Evolutionary conservation across 2,797 vertebrate species (phyloP).

Genomic region (Lepidocolaptes lacrymiger): DNA sequence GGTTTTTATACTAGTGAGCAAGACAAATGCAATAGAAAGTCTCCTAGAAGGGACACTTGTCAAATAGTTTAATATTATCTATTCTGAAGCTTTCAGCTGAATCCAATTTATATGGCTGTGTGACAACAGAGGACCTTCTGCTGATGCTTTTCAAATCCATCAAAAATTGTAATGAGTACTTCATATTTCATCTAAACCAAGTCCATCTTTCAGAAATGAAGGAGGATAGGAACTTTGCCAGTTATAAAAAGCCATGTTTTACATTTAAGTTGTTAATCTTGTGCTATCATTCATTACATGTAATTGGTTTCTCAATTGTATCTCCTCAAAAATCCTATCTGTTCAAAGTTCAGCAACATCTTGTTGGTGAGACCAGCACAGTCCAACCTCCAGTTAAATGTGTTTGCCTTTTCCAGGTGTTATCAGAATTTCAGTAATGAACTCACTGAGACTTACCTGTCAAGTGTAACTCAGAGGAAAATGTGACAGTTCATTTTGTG

Average conservation of each 20-base stretch:
- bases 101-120: slow-evolving; percentile 21
- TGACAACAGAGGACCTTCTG: slow-evolving; percentile 35
- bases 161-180: slow-evolving; percentile 37
- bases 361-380: neutral
- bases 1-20: slow-evolving; percentile 60
- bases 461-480: slow-evolving; percentile 7
- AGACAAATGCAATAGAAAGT: slow-evolving; percentile 50
- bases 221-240: neutral
- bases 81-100: slow-evolving; percentile 34
- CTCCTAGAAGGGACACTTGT: slow-evolving; percentile 43
- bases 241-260: neutral
- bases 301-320: slow-evolving; percentile 67
- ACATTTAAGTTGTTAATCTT: slow-evolving; percentile 31
- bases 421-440: slow-evolving; percentile 40
- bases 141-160: slow-evolving; percentile 43
- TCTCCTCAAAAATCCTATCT: slow-evolving; percentile 40
- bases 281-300: slow-evolving; percentile 4
- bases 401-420: neutral
- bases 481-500: neutral
- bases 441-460: neutral
- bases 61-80: slow-evolving; percentile 48
- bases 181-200: neutral
- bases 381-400: slow-evolving; percentile 22
- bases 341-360: slow-evolving; percentile 15
- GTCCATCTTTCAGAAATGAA: slow-evolving; percentile 12